phyloP scores from a whole-genome alignment of 2,888 invertebrate genomes.

The Drepanosiphum platanoidis region DNA sequence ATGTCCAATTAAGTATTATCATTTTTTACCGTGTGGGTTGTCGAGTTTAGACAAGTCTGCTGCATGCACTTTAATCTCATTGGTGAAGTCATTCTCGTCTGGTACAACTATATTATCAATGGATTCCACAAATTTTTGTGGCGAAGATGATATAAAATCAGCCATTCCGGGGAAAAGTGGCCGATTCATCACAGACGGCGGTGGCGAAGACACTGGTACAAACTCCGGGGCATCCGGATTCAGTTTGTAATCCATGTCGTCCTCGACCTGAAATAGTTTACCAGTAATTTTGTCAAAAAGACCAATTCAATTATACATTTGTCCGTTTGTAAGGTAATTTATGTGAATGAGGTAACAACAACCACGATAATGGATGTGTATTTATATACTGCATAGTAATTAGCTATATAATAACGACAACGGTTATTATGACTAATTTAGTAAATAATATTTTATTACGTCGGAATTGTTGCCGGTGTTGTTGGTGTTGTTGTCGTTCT shows the following conservation, averaged over 20 bases:
- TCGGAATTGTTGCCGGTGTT: conserved; percentile 63
- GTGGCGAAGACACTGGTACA: conserved; percentile 75
- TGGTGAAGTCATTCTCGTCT: conserved; percentile 74
- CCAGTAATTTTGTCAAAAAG: not conserved
- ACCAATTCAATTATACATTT: not conserved
- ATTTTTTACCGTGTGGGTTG: conserved; percentile 9
- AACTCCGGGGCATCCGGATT: conserved; percentile 90
- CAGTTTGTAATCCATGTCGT: conserved; percentile 79
- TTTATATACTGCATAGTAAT: not conserved
- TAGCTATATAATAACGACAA: conserved; percentile 7
- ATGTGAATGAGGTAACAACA: not conserved
- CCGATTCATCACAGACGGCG: conserved; percentile 24
- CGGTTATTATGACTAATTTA: conserved; percentile 12
- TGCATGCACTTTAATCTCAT: conserved; percentile 69
- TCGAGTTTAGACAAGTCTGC: conserved; percentile 49
- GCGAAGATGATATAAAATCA: conserved; percentile 75
- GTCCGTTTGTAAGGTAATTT: not conserved
- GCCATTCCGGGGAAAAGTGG: conserved; percentile 63
- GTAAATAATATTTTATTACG: conserved; percentile 29
- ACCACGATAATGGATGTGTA: not conserved
- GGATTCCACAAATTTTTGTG: conserved; percentile 73
- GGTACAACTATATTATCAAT: conserved; percentile 73
- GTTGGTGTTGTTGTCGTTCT: not conserved
- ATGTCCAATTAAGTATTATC: not conserved
- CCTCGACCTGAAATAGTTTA: conserved; percentile 68